Evolutionary conservation across 2,888 invertebrate species (phyloP), one percentile per base, ranked within the genome.

Genomic region (Pantelozetes paolii): DNA sequence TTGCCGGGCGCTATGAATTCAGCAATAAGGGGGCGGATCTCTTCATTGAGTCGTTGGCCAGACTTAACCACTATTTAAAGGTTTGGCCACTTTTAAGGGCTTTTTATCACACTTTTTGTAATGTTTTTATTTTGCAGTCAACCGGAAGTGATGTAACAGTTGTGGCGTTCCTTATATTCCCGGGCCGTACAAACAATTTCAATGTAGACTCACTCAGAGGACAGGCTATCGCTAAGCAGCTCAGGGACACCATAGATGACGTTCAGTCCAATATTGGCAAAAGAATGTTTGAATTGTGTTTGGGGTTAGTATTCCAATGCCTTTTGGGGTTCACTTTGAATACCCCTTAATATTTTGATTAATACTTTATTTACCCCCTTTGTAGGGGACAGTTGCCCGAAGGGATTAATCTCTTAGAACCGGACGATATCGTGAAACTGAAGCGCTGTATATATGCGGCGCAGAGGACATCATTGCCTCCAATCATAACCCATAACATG

Each of bases 11-110:
- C 2, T 99, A 99, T 82, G 99, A 99, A 83, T 99, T 93, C 82
- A 91, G 92, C 5, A 99, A 99, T 82, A 99, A 99, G 83, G 99
- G 99, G 5, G 98, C 96, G 0, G 99, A 99, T 81, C 89, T 99
- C 78, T 99, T 99, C 82, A 97, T 99, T 74, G 99, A 99, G 82
- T 89, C 96, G 0, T 83, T 99, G 77, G 95, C 99, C 0, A 86
- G 98, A 78, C 85, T 99, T 9, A 99, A 99, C 83, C 93, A 97
- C 82, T 91, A 92, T 81, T 85, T 99, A 72, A 94, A 96, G 87
- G 90, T 90, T n/a, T n/a, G n/a, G n/a, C n/a, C n/a, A n/a, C n/a
- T n/a, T n/a, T n/a, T n/a, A n/a, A n/a, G n/a, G n/a, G n/a, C n/a
- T n/a, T n/a, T n/a, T n/a, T n/a, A n/a, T n/a, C n/a, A n/a, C n/a